These are phyloP conservation scores for Muricea muricata DNA, from an alignment of 92 coral and sea anemone genomes.

Conservation along the genomic window DNA sequence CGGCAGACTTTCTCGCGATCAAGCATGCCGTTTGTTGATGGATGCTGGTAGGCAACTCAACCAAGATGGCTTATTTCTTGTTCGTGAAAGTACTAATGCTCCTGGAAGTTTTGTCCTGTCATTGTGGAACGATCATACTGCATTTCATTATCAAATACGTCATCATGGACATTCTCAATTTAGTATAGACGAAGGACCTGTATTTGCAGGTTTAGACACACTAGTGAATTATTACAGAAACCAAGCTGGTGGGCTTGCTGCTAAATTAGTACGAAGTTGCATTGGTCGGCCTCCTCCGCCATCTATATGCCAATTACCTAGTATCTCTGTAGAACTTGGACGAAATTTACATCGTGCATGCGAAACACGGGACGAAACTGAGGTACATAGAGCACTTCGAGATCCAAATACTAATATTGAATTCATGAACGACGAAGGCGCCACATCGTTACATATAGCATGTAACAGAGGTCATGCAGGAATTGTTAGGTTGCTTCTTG, in stretches of 20 bases:
- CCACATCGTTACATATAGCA: slow-evolving; percentile 86
- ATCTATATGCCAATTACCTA: slow-evolving; percentile 79
- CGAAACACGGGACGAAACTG: slow-evolving; percentile 72
- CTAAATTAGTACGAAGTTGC: slow-evolving; percentile 73
- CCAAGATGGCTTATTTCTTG: slow-evolving; percentile 92
- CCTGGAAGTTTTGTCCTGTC: slow-evolving; percentile 92
- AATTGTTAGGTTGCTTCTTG: slow-evolving; percentile 71
- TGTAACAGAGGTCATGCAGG: slow-evolving; percentile 74
- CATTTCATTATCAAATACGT: slow-evolving; percentile 93
- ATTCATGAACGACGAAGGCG: slow-evolving; percentile 84
- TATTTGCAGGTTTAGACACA: slow-evolving; percentile 86
- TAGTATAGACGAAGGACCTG: slow-evolving; percentile 95
- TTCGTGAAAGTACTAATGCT: slow-evolving; percentile 83
- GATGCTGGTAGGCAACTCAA: slow-evolving; percentile 86
- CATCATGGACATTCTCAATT: slow-evolving; percentile 86
- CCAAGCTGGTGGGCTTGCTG: slow-evolving; percentile 90
- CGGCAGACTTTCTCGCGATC: slow-evolving; percentile 90
- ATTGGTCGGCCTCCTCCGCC: slow-evolving; percentile 92
- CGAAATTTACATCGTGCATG: slow-evolving; percentile 78
- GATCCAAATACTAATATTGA: slow-evolving; percentile 79
- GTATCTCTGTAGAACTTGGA: slow-evolving; percentile 62
- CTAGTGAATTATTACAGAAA: slow-evolving; percentile 87
- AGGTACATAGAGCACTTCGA: slow-evolving; percentile 74
- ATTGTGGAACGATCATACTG: slow-evolving; percentile 87
- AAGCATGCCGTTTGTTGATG: slow-evolving; percentile 75